Evolutionary conservation across 2,797 vertebrate genomes (phyloP), one percentile per base, ranked within the genome.

Genomic region (Anguilla obscura): DNA sequence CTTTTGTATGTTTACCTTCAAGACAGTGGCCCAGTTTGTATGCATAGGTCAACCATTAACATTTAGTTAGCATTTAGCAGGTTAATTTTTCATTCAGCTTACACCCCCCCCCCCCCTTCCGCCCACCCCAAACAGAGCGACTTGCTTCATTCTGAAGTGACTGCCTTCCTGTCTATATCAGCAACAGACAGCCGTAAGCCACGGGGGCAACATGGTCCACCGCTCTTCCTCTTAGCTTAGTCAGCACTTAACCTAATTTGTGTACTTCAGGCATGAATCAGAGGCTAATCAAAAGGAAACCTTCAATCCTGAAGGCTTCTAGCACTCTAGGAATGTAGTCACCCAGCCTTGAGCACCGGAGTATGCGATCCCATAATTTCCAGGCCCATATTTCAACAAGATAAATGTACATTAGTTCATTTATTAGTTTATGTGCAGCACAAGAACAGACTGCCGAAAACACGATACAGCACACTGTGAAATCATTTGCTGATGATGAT

Each of bases 211-310:
- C 79, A 82, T 18, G 74, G 74, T 50, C 79, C 45, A 50, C 21
- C 24, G 18, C 79, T 48, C 27, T 82, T 50, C 79, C 79, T n/a
- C 79, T 10, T 82, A n/a, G 24, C 79, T 82, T n/a, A 82, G 79
- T 82, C 79, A 82, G 79, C 79, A n/a, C 74, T 48, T 48, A 48
- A 50, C n/a, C 79, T n/a, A 82, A 50, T 48, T 24, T 45, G 21
- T 9, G 79, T 82, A 14, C 45, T n/a, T 82, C 21, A 82, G 79
- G 45, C 9, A n/a, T 79, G 74, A 79, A 79, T 50, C 79, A n/a
- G 45, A 82, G 50, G 45, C 79, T 24, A 48, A 50, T 82, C 45
- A 50, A 82, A n/a, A n/a, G 7, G 45, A 82, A n/a, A 82, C 79
- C 33, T 45, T 40, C 16, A 82, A 50, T 50, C 45, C 79, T 50